Evolutionary conservation across 2,113 vertebrate genomes (phyloP), one percentile per base, ranked within the genome.

Genomic region (Apistogramma diplotaenia): DNA sequence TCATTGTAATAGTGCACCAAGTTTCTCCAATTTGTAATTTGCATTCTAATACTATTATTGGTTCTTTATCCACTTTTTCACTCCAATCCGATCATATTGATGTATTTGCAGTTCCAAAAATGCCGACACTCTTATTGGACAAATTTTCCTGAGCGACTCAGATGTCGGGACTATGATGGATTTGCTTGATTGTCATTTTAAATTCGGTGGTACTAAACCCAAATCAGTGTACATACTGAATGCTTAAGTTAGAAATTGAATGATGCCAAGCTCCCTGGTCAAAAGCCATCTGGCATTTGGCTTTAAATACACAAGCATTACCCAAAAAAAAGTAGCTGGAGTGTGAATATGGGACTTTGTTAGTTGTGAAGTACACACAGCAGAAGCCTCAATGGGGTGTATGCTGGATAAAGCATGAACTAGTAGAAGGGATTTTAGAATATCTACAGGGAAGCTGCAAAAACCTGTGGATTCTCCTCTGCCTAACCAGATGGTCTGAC

Each of bases 231-330:
- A 57, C 13, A 15, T 33, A 71, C 56, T 84, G 54, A 74, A 74
- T 55, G 23, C 23, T 76, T 19, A 18, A 2, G 27, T 46, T 84
- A 51, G 29, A n/a, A 72, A 5, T 21, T 15, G 61, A 74, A 29
- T 1, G 0, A 54, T 70, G 65, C 56, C 82, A 75, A 25, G 18
- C 54, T 61, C 4, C 15, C 19, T 54, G 23, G 33, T 35, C 37
- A 55, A 81, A 78, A 67, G 35, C 72, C 3, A 3, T 18, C 71
- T 65, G 54, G 51, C 57, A 76, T 76, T 86, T 78, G 33, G 31
- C 60, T 79, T 75, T 54, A 67, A 56, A 65, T 73, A 73, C 57
- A 31, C n/a, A 81, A 51, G 51, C 25, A 72, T 75, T 72, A 84
- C 3, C 59, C 46, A 65, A 46, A 46, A 46, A 46, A 23, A 21